Evolutionary conservation across 2,888 invertebrate genomes (phyloP).

Genomic region (Crematogaster levior): DNA sequence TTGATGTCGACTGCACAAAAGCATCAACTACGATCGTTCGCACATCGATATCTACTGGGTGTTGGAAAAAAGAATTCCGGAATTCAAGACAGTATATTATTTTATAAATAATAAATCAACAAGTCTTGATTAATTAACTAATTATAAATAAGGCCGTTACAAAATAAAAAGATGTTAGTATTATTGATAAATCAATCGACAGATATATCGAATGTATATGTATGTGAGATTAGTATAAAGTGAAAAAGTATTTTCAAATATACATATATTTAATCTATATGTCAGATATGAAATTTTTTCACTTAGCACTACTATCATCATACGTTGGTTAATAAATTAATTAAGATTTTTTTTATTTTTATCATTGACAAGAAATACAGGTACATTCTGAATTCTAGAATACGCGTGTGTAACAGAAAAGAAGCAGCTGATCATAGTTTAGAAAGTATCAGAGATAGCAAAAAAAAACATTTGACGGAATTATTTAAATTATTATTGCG

Average conservation of each 20-base stretch:
- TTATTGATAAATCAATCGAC: too few relatives aligned
- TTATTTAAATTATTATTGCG: background rate
- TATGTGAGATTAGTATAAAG: background rate
- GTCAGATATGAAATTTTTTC: background rate
- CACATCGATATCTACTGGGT: conserved; percentile 3
- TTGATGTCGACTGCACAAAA: conserved; percentile 52
- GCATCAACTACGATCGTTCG: background rate
- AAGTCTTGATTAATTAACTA: background rate
- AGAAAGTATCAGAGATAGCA: background rate
- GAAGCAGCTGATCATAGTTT: background rate
- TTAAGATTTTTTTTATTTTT: background rate
- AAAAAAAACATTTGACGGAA: background rate
- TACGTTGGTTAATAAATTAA: background rate
- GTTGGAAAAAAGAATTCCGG: background rate
- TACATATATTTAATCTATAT: background rate
- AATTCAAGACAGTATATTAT: background rate
- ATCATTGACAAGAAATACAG: background rate
- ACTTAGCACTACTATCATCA: background rate
- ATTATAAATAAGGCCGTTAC: background rate
- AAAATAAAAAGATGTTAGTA: background rate
- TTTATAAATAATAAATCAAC: background rate
- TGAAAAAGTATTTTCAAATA: background rate
- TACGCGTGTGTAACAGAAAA: background rate
- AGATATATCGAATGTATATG: background rate
- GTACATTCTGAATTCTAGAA: background rate